phyloP scores from a whole-genome alignment of 2,113 vertebrate genomes.

The Naja naja region DNA sequence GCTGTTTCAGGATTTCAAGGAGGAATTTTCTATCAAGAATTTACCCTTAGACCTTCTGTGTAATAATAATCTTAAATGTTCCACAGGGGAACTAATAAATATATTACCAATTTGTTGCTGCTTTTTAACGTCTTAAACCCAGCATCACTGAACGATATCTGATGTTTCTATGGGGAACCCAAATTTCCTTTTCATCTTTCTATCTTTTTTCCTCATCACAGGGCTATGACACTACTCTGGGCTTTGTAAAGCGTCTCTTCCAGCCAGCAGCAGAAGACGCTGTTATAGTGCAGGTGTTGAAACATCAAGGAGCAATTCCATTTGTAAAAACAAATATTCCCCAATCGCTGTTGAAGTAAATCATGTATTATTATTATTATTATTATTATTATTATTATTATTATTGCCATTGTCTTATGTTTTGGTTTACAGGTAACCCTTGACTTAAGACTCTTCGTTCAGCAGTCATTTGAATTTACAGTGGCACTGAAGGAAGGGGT shows the following conservation, averaged over 20 bases:
- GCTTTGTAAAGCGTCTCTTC: slow-evolving; percentile 74
- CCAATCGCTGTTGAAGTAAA: slow-evolving; percentile 83
- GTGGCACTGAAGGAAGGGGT: not conserved
- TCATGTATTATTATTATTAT: not conserved
- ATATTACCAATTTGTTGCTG: not conserved
- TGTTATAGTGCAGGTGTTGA: slow-evolving; percentile 86
- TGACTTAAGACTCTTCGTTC: not conserved
- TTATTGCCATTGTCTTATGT: not conserved
- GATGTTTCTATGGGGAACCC: not conserved
- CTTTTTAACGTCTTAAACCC: not conserved
- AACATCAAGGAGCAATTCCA: slow-evolving; percentile 88
- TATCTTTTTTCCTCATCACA: slow-evolving; percentile 41
- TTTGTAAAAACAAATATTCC: slow-evolving; percentile 92
- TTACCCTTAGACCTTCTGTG: not conserved
- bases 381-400: not conserved
- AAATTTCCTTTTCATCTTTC: not conserved
- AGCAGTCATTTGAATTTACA: not conserved
- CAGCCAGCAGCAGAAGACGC: slow-evolving; percentile 71
- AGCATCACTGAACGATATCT: not conserved
- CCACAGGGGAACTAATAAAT: not conserved
- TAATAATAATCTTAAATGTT: not conserved
- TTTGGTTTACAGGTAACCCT: not conserved
- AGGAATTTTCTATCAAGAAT: not conserved
- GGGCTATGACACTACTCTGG: slow-evolving; percentile 79
- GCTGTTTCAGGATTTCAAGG: not conserved